These are phyloP conservation scores for Takifugu ocellatus DNA, from an alignment of 2,797 vertebrate genomes.

Conservation along the genomic window DNA sequence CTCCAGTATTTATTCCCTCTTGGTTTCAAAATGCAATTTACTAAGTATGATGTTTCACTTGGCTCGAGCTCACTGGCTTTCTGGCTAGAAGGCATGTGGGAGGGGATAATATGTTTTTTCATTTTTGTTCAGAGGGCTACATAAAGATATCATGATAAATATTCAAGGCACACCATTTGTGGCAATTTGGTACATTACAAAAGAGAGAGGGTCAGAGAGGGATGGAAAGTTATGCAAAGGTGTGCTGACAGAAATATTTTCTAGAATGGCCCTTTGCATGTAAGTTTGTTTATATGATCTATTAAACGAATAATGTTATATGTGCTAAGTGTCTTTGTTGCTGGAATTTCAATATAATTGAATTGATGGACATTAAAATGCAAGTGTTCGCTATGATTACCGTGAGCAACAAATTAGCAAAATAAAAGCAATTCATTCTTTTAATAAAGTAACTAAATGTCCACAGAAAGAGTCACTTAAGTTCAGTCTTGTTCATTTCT, in stretches of 20 bases:
- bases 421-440: too few relatives aligned
- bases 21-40: slow-evolving; percentile 79
- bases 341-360: too few relatives aligned
- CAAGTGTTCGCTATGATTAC: too few relatives aligned
- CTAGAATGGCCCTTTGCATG: neutral
- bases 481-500: too few relatives aligned
- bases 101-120: slow-evolving; percentile 53
- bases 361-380: too few relatives aligned
- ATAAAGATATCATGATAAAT: slow-evolving; percentile 56
- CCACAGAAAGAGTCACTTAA: too few relatives aligned
- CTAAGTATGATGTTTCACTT: slow-evolving; percentile 75
- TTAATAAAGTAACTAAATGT: too few relatives aligned
- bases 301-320: neutral
- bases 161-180: slow-evolving; percentile 37
- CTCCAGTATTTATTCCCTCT: slow-evolving; percentile 79
- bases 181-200: slow-evolving; percentile 56
- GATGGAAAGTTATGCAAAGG: slow-evolving; percentile 33
- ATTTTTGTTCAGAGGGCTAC: slow-evolving; percentile 18
- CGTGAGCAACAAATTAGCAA: too few relatives aligned
- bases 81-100: slow-evolving; percentile 51
- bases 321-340: too few relatives aligned
- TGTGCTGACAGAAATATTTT: slow-evolving; percentile 11
- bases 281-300: neutral
- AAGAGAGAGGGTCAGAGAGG: slow-evolving; percentile 30
- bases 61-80: slow-evolving; percentile 47